phyloP scores from a whole-genome alignment of 2,888 invertebrate species.

The Andrena bucephala region DNA sequence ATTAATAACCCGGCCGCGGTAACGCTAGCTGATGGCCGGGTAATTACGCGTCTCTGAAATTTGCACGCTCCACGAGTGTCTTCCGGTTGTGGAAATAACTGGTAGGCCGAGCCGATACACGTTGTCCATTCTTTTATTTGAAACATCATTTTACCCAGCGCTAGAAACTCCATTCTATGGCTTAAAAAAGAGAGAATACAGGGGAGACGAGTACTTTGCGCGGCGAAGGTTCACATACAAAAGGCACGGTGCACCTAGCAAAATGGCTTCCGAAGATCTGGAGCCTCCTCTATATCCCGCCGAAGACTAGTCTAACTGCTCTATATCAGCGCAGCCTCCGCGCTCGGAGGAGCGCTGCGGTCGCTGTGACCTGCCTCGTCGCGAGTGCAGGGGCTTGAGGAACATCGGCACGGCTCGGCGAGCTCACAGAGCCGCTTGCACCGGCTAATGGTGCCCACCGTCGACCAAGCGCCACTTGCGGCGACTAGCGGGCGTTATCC shows the following conservation, averaged over 20 bases:
- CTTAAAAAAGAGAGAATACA: slow-evolving; percentile 15
- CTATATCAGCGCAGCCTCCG: slow-evolving; percentile 22
- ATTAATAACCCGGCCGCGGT: slow-evolving; percentile 70
- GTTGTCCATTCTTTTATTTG: slow-evolving; percentile 34
- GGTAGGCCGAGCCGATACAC: background rate
- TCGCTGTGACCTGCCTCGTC: slow-evolving; percentile 10
- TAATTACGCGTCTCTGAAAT: slow-evolving; percentile 53
- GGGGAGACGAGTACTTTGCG: background rate
- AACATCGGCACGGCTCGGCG: slow-evolving; percentile 25
- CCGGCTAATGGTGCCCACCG: background rate
- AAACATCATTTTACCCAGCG: slow-evolving; percentile 15
- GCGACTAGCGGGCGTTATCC: background rate
- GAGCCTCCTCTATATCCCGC: background rate
- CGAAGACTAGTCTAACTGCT: slow-evolving; percentile 37
- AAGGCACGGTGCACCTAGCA: slow-evolving; percentile 6
- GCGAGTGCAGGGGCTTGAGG: slow-evolving; percentile 27
- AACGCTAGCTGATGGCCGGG: slow-evolving; percentile 36
- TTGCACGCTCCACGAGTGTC: slow-evolving; percentile 19
- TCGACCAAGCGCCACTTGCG: background rate
- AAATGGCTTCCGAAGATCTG: background rate
- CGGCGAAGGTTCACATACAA: slow-evolving; percentile 11
- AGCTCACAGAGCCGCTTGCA: background rate
- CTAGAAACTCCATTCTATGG: background rate
- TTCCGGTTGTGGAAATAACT: slow-evolving; percentile 34
- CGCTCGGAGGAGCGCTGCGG: slow-evolving; percentile 30